phyloP scores from a whole-genome alignment of 2,888 invertebrate genomes.

The Norana najaformis region DNA sequence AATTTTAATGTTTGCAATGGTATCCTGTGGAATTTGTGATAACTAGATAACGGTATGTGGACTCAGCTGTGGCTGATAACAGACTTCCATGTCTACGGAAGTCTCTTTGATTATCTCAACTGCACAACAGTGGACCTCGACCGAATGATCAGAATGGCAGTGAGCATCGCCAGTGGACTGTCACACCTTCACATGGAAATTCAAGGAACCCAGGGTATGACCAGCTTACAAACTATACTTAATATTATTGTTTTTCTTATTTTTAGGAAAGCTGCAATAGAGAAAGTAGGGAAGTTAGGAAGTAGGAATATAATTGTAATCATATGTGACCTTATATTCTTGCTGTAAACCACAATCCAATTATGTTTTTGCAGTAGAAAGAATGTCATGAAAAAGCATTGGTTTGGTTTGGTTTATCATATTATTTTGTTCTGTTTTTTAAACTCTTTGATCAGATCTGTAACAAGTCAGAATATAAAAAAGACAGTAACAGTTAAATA shows the following conservation, averaged over 20 bases:
- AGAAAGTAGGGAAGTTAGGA: no score
- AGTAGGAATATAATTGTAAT: neutral
- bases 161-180: slow-evolving; percentile 80
- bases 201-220: slow-evolving; percentile 82
- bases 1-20: neutral
- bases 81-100: slow-evolving; percentile 95
- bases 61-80: slow-evolving; percentile 97
- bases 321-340: no score
- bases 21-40: neutral
- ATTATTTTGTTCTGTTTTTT: no score
- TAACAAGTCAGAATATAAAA: no score
- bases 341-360: no score
- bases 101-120: slow-evolving; percentile 91
- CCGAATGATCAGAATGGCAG: slow-evolving; percentile 85
- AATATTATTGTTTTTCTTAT: neutral
- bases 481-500: no score
- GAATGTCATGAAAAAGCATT: no score
- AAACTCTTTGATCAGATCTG: no score
- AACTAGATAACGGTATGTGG: slow-evolving; percentile 91
- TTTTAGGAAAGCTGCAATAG: neutral
- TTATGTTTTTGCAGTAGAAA: no score
- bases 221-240: neutral
- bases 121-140: slow-evolving; percentile 78
- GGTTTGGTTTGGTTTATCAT: no score
- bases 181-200: slow-evolving; percentile 98